phyloP scores from a whole-genome alignment of 2,888 invertebrate genomes.

The Leuctra nigra region DNA sequence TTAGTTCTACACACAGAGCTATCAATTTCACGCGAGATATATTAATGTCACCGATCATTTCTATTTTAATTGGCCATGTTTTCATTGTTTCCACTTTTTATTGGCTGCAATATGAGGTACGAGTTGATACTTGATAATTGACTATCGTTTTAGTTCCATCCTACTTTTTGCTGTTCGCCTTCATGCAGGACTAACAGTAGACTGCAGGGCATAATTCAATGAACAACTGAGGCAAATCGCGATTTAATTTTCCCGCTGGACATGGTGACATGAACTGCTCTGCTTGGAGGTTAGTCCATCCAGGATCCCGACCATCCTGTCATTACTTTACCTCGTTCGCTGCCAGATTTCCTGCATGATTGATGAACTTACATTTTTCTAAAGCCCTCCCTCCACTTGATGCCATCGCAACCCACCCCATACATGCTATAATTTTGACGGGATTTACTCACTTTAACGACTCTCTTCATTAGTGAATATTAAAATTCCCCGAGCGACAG shows the following conservation, averaged over 20 bases:
- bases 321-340: background rate
- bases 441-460: background rate
- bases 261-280: too few species aligned
- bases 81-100: too few species aligned
- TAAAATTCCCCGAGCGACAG: constrained; percentile 3
- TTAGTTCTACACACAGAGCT: too few species aligned
- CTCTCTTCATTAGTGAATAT: constrained; percentile 12
- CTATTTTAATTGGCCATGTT: too few species aligned
- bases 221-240: constrained; percentile 21
- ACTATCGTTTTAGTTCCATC: too few species aligned
- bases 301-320: background rate
- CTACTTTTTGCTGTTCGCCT: too few species aligned
- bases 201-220: constrained; percentile 21
- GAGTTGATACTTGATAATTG: too few species aligned
- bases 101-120: too few species aligned
- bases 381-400: background rate
- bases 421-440: background rate
- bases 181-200: too few species aligned
- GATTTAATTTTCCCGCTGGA: constrained; percentile 19
- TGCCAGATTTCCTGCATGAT: constrained; percentile 8
- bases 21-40: too few species aligned
- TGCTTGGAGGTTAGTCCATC: too few species aligned
- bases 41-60: too few species aligned
- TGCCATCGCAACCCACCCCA: background rate
- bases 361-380: constrained; percentile 4